Evolutionary conservation across 2,797 vertebrate genomes (phyloP), one percentile per base, ranked within the genome.

Genomic region (Urophycis tenuis): DNA sequence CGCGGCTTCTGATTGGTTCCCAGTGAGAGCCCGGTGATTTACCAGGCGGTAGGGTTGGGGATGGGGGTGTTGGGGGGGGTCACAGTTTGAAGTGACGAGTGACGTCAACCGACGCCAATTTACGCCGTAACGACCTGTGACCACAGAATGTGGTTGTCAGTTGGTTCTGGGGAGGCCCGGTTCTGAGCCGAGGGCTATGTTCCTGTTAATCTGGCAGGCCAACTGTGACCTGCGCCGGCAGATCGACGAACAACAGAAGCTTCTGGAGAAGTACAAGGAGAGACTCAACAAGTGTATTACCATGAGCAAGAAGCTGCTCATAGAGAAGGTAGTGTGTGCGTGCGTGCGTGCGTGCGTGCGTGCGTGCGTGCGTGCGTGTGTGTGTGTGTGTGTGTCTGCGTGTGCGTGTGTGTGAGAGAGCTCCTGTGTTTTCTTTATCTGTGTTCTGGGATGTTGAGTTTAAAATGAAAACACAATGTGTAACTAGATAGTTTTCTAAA

Each of bases 261-360:
- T 99, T 89, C 94, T 99, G 92, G 97, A 99, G 93, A 96, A 98
- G 89, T 97, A 96, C 85, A 99, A 99, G 92, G 97, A 99, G 91
- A 94, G 97, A 74, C 94, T 99, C 90, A 99, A 99, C 91, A 99
- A 99, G 87, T 99, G 97, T 88, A 98, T 98, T 92, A 99, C 96
- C 81, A 99, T 99, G 97, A 99, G 97, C 92, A 99, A 99, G 92
- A 99, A 99, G 74, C 94, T 99, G 87, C 94, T 99, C 5, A 97
- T 99, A 91, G 97, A 99, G 92, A 99, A 99, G 94, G 97, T 97
- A 60, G 3, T 7, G 19, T 53, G 49, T 53, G 49, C 9, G 53
- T 60, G 53, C 9, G 22, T 60, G 53, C 25, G 53, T 25, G 53
- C 25, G 45, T 22, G 45, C 17, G 41, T 45, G 41, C 17, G 41